Conservation (phyloP, 2,888 invertebrate genomes). For the Ornithoptera alexandrae region DNA sequence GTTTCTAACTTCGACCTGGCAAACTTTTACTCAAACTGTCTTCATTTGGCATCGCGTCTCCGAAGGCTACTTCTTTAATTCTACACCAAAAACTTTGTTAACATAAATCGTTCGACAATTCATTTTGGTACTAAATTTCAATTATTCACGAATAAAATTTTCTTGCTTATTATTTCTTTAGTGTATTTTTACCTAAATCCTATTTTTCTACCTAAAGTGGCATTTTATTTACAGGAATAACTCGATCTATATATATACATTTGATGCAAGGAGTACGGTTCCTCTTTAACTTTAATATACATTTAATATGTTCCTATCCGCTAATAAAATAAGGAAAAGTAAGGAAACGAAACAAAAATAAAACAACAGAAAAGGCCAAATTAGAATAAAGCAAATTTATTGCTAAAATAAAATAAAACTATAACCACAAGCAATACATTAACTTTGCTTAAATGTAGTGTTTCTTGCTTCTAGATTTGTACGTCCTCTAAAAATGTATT, state of each 20-base stretch:
- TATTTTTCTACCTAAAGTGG: conserved; percentile 52
- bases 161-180: conserved; percentile 40
- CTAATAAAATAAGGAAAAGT: conserved; percentile 49
- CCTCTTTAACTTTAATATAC: conserved; percentile 64
- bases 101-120: conserved; percentile 56
- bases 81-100: conserved; percentile 47
- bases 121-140: conserved; percentile 61
- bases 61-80: conserved; percentile 47
- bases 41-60: conserved; percentile 34
- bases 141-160: conserved; percentile 61
- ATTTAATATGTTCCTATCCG: conserved; percentile 47
- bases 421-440: conserved; percentile 75
- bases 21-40: conserved; percentile 39
- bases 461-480: conserved; percentile 68
- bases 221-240: conserved; percentile 61
- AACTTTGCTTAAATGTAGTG: conserved; percentile 60
- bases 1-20: conserved; percentile 43
- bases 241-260: conserved; percentile 61
- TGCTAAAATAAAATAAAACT: conserved; percentile 78
- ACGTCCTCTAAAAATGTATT: conserved; percentile 67
- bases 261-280: conserved; percentile 79
- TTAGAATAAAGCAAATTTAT: conserved; percentile 78
- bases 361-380: conserved; percentile 65
- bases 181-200: conserved; percentile 55
- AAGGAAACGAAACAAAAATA: conserved; percentile 52